Conservation (phyloP, 2,113 vertebrate species). For the Peucedramus taeniatus region DNA sequence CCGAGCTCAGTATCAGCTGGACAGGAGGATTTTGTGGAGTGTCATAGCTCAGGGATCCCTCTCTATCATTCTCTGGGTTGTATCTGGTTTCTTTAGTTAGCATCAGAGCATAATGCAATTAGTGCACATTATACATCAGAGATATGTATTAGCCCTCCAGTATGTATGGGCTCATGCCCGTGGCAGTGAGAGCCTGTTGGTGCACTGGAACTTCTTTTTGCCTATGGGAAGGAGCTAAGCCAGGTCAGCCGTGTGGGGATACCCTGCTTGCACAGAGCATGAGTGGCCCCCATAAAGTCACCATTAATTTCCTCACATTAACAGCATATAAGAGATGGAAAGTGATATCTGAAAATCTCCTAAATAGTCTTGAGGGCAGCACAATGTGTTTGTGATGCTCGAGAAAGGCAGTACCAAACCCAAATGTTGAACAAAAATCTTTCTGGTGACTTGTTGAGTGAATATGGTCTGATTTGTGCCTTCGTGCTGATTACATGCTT, state of each 20-base stretch:
- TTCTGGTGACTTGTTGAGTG: not conserved
- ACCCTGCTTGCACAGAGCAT: not conserved
- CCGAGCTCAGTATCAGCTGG: not conserved
- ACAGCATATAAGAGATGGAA: not conserved
- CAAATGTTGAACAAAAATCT: not conserved
- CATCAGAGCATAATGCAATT: not conserved
- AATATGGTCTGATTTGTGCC: fast-evolving
- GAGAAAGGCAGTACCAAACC: not conserved
- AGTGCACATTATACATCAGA: not conserved
- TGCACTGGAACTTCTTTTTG: not conserved
- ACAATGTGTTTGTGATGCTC: fast-evolving
- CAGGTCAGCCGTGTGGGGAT: not conserved
- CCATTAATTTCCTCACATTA: not conserved
- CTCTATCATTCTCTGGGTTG: not conserved
- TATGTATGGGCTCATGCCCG: not conserved
- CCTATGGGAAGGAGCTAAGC: not conserved
- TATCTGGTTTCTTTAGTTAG: not conserved
- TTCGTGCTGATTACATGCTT: fast-evolving
- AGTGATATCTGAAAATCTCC: not conserved
- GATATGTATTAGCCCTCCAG: not conserved
- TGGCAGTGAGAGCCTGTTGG: not conserved
- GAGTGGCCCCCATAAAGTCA: not conserved
- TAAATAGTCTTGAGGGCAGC: not conserved
- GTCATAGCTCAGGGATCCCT: not conserved
- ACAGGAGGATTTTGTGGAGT: not conserved